These are phyloP conservation scores for Oxyura jamaicensis DNA, from an alignment of 2,113 vertebrate species.

Conservation along the genomic window DNA sequence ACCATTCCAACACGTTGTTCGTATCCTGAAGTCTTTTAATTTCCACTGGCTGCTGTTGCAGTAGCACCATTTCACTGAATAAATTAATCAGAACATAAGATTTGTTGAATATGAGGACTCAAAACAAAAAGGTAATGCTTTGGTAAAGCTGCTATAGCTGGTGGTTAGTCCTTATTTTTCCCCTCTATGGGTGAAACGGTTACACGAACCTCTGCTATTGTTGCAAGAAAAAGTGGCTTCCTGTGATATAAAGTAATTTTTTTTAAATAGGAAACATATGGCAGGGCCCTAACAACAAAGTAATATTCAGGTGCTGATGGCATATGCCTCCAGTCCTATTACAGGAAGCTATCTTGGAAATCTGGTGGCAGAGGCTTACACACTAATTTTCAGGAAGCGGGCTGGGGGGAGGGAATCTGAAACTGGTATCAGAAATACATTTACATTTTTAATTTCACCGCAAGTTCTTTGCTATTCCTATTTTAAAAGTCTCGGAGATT, in stretches of 20 bases:
- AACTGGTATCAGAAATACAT: background rate
- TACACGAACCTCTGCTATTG: constrained; percentile 55
- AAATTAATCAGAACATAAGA: constrained; percentile 22
- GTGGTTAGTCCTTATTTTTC: background rate
- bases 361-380: constrained; percentile 34
- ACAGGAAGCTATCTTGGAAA: constrained; percentile 65
- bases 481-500: background rate
- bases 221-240: constrained; percentile 69
- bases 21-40: constrained; percentile 44
- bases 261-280: constrained; percentile 78
- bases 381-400: constrained; percentile 19
- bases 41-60: constrained; percentile 52
- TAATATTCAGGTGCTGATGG: constrained; percentile 71
- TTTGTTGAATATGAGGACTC: background rate
- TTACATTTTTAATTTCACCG: background rate
- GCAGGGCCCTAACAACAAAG: constrained; percentile 58
- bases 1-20: constrained; percentile 21
- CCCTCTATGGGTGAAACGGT: constrained; percentile 30
- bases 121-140: background rate
- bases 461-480: background rate
- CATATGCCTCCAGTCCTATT: constrained; percentile 32
- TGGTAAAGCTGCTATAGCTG: background rate
- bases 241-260: constrained; percentile 76
- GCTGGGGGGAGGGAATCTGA: background rate
- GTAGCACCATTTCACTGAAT: constrained; percentile 16